phyloP scores from a whole-genome alignment of 1,140 invertebrate genomes.

The Dolichoris vasculosae region DNA sequence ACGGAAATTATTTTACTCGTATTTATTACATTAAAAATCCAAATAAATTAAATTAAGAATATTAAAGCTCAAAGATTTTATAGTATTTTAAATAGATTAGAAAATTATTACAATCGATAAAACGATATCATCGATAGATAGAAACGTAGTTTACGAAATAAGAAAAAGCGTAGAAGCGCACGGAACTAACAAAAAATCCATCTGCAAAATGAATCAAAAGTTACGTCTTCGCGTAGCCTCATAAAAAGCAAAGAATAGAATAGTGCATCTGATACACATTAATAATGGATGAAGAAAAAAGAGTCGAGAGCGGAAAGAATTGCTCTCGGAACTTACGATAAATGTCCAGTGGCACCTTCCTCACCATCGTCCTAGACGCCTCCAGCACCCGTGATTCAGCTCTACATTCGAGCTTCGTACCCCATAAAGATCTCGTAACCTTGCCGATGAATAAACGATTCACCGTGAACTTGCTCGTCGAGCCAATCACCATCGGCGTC shows the following conservation, averaged over 20 bases:
- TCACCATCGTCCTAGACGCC: constrained; percentile 70
- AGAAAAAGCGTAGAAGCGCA: neutral
- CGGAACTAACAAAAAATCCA: neutral
- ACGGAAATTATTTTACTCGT: too few relatives aligned
- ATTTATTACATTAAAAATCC: too few relatives aligned
- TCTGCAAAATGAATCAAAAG: constrained; percentile 32
- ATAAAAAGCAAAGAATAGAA: neutral
- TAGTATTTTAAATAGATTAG: neutral
- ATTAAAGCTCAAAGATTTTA: neutral
- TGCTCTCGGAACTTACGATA: constrained; percentile 78
- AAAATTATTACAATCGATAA: neutral
- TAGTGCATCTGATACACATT: neutral
- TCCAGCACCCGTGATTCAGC: constrained; percentile 79
- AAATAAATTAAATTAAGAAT: too few relatives aligned
- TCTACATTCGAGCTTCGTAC: constrained; percentile 80
- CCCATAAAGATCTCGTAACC: constrained; percentile 78
- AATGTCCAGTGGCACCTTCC: constrained; percentile 79
- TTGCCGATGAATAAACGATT: constrained; percentile 81
- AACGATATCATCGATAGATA: neutral
- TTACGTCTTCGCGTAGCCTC: constrained; percentile 41
- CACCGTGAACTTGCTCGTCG: constrained; percentile 76
- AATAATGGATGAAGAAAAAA: constrained; percentile 32
- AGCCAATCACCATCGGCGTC: constrained; percentile 74
- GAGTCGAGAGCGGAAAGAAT: neutral
- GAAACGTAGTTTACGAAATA: neutral